Conservation (phyloP, 2,113 vertebrate species). For the Okapia johnstoni region DNA sequence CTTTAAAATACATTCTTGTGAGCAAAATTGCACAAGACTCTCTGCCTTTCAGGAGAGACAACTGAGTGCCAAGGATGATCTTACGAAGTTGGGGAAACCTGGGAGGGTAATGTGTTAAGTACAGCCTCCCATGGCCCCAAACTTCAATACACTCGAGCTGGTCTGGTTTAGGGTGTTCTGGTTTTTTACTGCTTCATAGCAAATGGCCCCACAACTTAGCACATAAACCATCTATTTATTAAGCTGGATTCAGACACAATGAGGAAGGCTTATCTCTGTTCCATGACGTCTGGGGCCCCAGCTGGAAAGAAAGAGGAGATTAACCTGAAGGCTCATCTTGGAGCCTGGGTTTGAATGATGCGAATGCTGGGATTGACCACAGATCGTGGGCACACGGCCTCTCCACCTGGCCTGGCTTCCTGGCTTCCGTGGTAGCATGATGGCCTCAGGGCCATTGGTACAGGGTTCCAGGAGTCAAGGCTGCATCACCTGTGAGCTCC, state of each 20-base stretch:
- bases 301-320: neutral
- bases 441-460: neutral
- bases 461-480: neutral
- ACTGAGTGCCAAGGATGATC: neutral
- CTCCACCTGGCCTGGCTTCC: neutral
- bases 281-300: neutral
- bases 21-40: neutral
- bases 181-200: neutral
- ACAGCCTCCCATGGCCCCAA: neutral
- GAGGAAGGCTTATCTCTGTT: neutral
- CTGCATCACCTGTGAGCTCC: neutral
- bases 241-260: neutral
- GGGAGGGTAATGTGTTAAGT: neutral
- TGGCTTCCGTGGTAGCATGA: neutral
- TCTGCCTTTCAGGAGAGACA: neutral
- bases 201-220: neutral
- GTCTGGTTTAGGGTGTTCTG: neutral
- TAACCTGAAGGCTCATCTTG: neutral
- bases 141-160: neutral
- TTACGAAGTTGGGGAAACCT: neutral
- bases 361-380: neutral
- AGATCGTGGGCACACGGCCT: neutral
- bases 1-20: neutral
- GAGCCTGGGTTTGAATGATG: neutral
- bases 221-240: neutral